Evolutionary conservation across 2,113 vertebrate genomes (phyloP).

Genomic region (Plectropomus leopardus): DNA sequence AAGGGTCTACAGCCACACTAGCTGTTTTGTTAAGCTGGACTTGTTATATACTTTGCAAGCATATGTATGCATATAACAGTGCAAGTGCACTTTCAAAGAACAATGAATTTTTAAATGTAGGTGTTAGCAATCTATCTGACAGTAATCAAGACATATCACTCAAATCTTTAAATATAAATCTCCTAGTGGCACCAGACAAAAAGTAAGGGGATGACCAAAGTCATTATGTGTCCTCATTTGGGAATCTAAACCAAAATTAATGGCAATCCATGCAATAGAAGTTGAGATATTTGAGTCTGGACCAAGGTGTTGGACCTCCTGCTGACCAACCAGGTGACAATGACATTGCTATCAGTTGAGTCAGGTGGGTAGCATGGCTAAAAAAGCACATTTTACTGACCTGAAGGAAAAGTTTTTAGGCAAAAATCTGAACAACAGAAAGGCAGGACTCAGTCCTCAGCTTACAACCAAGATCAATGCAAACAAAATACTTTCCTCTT

Average conservation of each 20-base stretch:
- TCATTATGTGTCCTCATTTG: not conserved
- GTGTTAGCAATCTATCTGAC: not conserved
- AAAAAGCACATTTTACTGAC: not conserved
- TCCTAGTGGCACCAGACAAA: not conserved
- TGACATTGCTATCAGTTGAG: not conserved
- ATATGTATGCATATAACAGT: too few relatives aligned
- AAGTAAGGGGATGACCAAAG: not conserved
- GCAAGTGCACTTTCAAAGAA: too few relatives aligned
- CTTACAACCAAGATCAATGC: not conserved
- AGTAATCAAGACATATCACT: not conserved
- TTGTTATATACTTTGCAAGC: too few relatives aligned
- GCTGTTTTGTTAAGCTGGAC: not conserved
- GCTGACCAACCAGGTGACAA: not conserved
- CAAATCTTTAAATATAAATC: not conserved
- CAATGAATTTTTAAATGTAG: not conserved
- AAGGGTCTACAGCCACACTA: too few relatives aligned
- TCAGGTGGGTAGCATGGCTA: accelerated
- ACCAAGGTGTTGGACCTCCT: not conserved
- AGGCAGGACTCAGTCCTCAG: not conserved
- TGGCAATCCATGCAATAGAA: not conserved
- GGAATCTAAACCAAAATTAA: not conserved
- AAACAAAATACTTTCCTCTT: not conserved
- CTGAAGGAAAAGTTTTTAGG: not conserved
- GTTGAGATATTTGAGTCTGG: not conserved
- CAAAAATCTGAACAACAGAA: not conserved